Evolutionary conservation across 2,797 vertebrate species (phyloP), one percentile per base, ranked within the genome.

Genomic region (Erithacus rubecula): DNA sequence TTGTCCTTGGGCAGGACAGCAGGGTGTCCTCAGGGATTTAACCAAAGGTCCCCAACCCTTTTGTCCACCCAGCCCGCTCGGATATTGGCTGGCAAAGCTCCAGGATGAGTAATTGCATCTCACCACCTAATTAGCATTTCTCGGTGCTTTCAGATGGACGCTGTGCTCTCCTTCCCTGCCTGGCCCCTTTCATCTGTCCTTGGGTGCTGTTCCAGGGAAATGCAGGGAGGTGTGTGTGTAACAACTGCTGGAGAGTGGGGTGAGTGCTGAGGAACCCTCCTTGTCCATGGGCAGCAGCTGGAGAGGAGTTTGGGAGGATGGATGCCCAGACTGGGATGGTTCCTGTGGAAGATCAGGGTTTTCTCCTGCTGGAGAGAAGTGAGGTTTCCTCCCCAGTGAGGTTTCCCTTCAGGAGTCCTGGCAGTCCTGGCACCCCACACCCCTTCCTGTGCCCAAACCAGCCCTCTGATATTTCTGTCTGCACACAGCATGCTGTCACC

Each of bases 401-500:
- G 6, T 22, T 19, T 62, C 32, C 46, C 18, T 65, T 5, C 15
- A 46, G 70, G 23, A 64, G 6, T 6, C 55, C 36, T 36, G 52
- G 47, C 34, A 39, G 36, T 23, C 15, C 30, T 30, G 41, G 12
- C 47, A 44, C 20, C 21, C 49, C 12, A 6, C 43, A 37, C 6
- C 29, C 22, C 4, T 11, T 15, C 22, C 29, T 55, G 36, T 65
- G 49, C 67, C 67, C 55, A 11, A 44, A 64, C 49, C 30, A 18
- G 47, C 8, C 10, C 34, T 13, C 27, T 11, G 67, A 10, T 24
- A 2, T 8, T 41, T 19, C 67, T 53, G 36, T 8, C 22, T 24
- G 22, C 12, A 18, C 0, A 1, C 53, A 23, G 17, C 44, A 5
- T 1, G 0, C 26, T 5, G 20, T 3, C 4, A 19, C 9, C 34